phyloP scores from a whole-genome alignment of 2,113 vertebrate species.

The Promerops cafer region DNA sequence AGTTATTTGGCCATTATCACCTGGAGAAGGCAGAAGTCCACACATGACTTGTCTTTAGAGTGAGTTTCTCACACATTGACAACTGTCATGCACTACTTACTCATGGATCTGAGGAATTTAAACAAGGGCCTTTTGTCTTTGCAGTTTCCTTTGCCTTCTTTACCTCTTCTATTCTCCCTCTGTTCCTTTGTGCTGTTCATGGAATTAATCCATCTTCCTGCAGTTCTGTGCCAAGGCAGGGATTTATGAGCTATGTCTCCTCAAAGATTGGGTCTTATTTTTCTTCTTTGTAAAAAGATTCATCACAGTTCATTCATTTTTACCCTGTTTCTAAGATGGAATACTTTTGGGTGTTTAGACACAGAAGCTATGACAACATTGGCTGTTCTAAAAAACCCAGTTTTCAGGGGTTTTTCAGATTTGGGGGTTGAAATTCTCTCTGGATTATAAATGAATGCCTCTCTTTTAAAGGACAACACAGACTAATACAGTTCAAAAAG shows the following conservation, averaged over 20 bases:
- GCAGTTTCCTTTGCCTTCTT: background rate
- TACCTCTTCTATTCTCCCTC: background rate
- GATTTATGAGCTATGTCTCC: background rate
- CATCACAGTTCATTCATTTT: background rate
- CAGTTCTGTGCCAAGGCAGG: background rate
- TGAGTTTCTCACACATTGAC: background rate
- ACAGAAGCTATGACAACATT: background rate
- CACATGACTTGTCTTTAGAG: background rate
- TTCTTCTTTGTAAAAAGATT: background rate
- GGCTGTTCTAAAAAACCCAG: background rate
- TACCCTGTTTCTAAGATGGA: background rate
- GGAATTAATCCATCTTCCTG: background rate
- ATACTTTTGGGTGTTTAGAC: background rate
- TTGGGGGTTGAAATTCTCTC: background rate
- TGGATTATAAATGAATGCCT: background rate
- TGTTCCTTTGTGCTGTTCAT: background rate
- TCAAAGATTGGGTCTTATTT: background rate
- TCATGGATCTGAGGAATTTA: background rate
- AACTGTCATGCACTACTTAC: background rate
- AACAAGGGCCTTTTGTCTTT: background rate
- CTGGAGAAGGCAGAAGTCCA: background rate
- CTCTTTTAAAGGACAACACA: background rate
- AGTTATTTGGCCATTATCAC: background rate
- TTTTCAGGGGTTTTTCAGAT: background rate
- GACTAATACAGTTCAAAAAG: background rate